Evolutionary conservation across 2,113 vertebrate species (phyloP), one percentile per base, ranked within the genome.

Genomic region (Fregata magnificens): DNA sequence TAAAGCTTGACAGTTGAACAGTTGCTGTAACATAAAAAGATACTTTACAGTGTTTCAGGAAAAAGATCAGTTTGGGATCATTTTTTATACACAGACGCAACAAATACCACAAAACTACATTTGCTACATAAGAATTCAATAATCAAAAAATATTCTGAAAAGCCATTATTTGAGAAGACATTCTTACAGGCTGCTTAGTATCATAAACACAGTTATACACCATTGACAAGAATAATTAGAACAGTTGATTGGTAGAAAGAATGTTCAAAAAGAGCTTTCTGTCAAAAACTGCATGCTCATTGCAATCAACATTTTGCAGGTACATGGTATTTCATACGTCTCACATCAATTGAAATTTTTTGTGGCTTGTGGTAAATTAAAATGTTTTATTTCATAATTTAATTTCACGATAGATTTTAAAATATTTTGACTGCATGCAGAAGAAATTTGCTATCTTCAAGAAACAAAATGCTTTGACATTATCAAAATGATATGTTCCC

Each of bases 1-100:
- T 74, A 99, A 98, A 79, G 99, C 99, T 96, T 99, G 99, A 98
- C 99, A 99, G 99, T 98, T 99, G 98, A 99, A 99, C 98, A 99
- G 98, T 99, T 99, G 99, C 99, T 99, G 98, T 12, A 97, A 98
- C 36, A 97, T 14, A 86, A 80, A 95, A 95, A 67, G 93, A 97
- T 11, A 86, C 49, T 96, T 95, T 34, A 80, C 38, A 47, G 53
- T 15, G 3, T 66, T 89, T 63, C 44, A 15, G 5, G 83, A 53
- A 78, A 84, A 82, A 79, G 34, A 71, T 7, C 66, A 86, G 7
- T 15, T 62, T 42, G 70, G 16, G 44, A 26, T 73, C 15, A 5
- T 52, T 38, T 58, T 18, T 42, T 40, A 45, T 3, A 65, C 31
- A 72, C 10, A 29, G 15, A 81, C 40, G 50, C 45, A 80, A 24